Base-by-base conservation (phyloP, 1,140 invertebrate genomes). In the Zaprionus camerounensis region DNA sequence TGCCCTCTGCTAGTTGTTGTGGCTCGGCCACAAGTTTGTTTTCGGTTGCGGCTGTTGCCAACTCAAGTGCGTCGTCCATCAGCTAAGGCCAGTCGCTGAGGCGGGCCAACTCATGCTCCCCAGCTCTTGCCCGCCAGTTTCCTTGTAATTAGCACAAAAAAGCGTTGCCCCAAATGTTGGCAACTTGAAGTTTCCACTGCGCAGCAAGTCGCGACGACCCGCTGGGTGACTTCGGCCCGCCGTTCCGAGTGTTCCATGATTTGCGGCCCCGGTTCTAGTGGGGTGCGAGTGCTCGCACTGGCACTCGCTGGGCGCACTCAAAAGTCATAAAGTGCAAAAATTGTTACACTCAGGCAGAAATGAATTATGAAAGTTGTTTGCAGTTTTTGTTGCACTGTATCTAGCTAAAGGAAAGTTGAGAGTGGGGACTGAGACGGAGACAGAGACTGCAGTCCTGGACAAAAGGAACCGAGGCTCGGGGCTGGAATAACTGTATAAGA, bases 271-370 rank as follows among this genome's bases (percentile, higher is more conserved):
- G 70, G 76, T 56, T 74, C 78, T 15, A 5, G 38, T 15, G 15
- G 38, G 38, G 13, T 41, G 38, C 36, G 36, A 38, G 36, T 38
- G 36, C 13, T 34, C 31, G 31, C 31, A 34, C 74, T 67, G 67
- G 66, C 74, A 78, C 75, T 78, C 71, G 78, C 82, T 72, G 82
- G 65, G 78, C 84, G 81, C 78, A 88, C 84, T 87, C 81, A 68
- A 88, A 87, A 87, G 84, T 87, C 84, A 84, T 87, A 87, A 87
- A 87, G 84, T 87, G 85, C 84, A 87, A 87, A 87, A 87, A 87
- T 87, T 88, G 84, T 87, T 87, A 87, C 84, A 87, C 84, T 87
- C 84, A 87, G 85, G 85, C 84, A 88, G 84, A 87, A 87, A 87
- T 87, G 84, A 87, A 88, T 87, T 87, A 87, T 87, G 84, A 87